phyloP scores from a whole-genome alignment of 2,888 invertebrate species.

The Calameuta idolon region DNA sequence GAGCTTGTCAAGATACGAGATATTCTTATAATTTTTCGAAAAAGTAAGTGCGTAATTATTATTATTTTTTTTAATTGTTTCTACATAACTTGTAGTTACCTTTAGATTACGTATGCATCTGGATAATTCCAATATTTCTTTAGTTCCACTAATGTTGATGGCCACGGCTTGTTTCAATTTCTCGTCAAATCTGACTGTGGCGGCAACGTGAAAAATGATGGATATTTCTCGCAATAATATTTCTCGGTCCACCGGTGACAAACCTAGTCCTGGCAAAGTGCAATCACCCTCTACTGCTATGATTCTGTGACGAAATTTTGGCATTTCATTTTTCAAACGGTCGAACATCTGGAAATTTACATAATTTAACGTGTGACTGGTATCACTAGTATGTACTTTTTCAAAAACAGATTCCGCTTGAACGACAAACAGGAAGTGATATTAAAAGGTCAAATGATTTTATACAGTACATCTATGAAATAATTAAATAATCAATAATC shows the following conservation, averaged over 20 bases:
- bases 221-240: slow-evolving; percentile 74
- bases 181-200: slow-evolving; percentile 92
- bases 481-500: not conserved
- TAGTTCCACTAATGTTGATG: slow-evolving; percentile 84
- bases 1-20: not conserved
- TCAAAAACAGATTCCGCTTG: not conserved
- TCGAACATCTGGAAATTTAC: slow-evolving; percentile 68
- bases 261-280: slow-evolving; percentile 74
- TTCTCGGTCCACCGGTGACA: slow-evolving; percentile 73
- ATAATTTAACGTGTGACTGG: no score
- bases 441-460: not conserved
- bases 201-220: slow-evolving; percentile 87
- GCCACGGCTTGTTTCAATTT: slow-evolving; percentile 80
- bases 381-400: not conserved
- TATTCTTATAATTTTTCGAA: not conserved
- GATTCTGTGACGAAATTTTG: slow-evolving; percentile 76
- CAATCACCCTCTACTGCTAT: slow-evolving; percentile 78
- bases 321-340: slow-evolving; percentile 68
- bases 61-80: not conserved
- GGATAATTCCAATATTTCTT: slow-evolving; percentile 80
- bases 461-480: not conserved
- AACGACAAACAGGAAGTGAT: not conserved
- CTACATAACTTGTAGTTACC: slow-evolving; percentile 62
- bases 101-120: slow-evolving; percentile 79
- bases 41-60: not conserved